These are phyloP conservation scores for Ectropis crepuscularia DNA, from an alignment of 2,888 invertebrate species.

Conservation along the genomic window DNA sequence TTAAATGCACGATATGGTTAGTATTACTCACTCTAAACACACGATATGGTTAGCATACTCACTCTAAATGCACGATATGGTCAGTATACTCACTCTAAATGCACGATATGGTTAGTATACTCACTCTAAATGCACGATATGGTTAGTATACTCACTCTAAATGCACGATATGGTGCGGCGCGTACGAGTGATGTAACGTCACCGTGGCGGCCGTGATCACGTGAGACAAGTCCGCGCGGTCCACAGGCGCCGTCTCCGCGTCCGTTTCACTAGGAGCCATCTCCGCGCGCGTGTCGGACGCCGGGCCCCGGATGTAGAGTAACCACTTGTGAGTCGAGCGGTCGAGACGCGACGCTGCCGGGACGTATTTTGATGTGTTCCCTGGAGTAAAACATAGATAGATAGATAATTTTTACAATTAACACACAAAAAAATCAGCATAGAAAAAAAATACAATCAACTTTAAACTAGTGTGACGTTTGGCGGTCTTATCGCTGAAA, in stretches of 20 bases:
- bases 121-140: too few species aligned
- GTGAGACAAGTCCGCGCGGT: conserved; percentile 76
- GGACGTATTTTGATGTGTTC: conserved; percentile 94
- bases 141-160: conserved; percentile 84
- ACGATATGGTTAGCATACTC: too few species aligned
- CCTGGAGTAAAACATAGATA: conserved; percentile 59
- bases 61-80: too few species aligned
- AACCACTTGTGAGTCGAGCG: conserved; percentile 95
- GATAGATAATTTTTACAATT: too few species aligned
- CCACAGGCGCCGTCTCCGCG: background rate
- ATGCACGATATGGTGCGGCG: conserved; percentile 93
- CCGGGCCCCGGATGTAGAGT: conserved; percentile 89
- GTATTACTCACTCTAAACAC: too few species aligned
- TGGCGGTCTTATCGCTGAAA: too few species aligned
- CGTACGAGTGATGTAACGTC: conserved; percentile 93
- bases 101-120: too few species aligned
- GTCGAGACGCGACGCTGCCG: conserved; percentile 87
- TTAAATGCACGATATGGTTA: conserved; percentile 91
- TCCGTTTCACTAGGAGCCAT: background rate
- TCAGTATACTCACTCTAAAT: too few species aligned
- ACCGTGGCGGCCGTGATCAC: conserved; percentile 89
- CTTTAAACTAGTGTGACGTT: too few species aligned
- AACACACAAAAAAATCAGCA: too few species aligned
- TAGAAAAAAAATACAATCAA: too few species aligned
- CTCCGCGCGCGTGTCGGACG: background rate